Evolutionary conservation across 2,888 invertebrate species (phyloP), one percentile per base, ranked within the genome.

Genomic region (Rhabditoides inermis): DNA sequence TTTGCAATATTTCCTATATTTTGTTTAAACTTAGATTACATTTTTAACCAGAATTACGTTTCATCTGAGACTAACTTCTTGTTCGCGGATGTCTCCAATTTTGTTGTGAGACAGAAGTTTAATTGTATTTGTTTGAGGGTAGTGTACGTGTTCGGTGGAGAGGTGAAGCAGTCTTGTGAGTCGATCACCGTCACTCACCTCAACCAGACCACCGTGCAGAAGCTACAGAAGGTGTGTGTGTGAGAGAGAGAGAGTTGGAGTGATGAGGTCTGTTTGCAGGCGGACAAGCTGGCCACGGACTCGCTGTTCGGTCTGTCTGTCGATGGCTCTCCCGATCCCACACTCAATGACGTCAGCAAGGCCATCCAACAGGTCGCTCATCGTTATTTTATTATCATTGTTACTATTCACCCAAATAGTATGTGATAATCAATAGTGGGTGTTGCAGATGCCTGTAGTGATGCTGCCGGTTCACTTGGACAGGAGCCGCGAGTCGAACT

Each of bases 391-490:
- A n/a, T n/a, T n/a, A n/a, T n/a, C n/a, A n/a, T n/a, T n/a, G n/a
- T n/a, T n/a, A n/a, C n/a, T n/a, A n/a, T n/a, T n/a, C n/a, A n/a
- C n/a, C n/a, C n/a, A n/a, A n/a, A n/a, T n/a, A n/a, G n/a, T n/a
- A n/a, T n/a, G n/a, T n/a, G n/a, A n/a, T n/a, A n/a, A n/a, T n/a
- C n/a, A n/a, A n/a, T n/a, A n/a, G n/a, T n/a, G n/a, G n/a, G n/a
- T 35, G 25, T 26, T 30, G 56, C 80, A 83, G 76, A 95, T 98
- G 94, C 95, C 95, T 0, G 76, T 78, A 1, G 68, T 77, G 65
- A 82, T 95, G 76, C 84, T 95, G 74, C 98, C 98, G 56, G 82
- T 98, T 68, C 94, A 98, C 81, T 92, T 98, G 80, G 94, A 95
- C 81, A 85, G 94, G 70, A 81, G 89, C 20, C 56, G 55, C 10